Base-by-base conservation (phyloP, 2,113 vertebrate species). In the Pelecanus crispus region DNA sequence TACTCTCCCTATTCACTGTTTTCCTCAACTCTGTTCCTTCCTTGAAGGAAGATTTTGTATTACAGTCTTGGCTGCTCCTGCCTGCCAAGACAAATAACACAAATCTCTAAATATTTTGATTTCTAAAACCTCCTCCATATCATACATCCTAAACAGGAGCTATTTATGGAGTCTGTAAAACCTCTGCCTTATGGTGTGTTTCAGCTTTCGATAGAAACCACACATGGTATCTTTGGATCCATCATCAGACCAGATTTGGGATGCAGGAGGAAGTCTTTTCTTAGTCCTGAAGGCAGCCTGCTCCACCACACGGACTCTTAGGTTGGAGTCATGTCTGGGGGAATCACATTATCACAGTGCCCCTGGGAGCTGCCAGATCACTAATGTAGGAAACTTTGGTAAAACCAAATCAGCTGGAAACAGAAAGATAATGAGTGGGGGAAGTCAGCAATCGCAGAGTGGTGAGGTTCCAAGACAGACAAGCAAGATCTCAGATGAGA, bases 71-170 rank as follows among this genome's bases (percentile, higher is more conserved):
- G 72, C 36, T 94, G 83, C 72, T 90, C 36, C n/a, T 88, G 90
- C 63, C 55, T 96, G 91, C 91, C 91, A 94, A 94, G 83, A 91
- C 40, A 96, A 97, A 96, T 95, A 96, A 96, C 26, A 13, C 25
- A 90, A 92, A 88, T 65, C 49, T 88, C 91, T 88, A 96, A 94
- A 95, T 95, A 95, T 95, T 97, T 96, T 96, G 95, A 94, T 96
- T 95, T 94, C 80, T 92, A 49, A 92, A 94, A 52, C 88, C 82
- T 94, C 94, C 92, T 92, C 88, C 94, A 81, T 83, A 94, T 62
- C 74, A 88, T 59, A 73, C 38, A 94, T 70, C 80, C 88, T 50
- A 92, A 94, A 94, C 9, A 94, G 83, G 36, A 81, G 72, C 75
- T 97, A 81, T 96, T 97, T 94, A 36, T 62, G 50, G 91, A 90